Evolutionary conservation across 2,888 invertebrate genomes (phyloP).

Genomic region (Cryptus viduatorius): DNA sequence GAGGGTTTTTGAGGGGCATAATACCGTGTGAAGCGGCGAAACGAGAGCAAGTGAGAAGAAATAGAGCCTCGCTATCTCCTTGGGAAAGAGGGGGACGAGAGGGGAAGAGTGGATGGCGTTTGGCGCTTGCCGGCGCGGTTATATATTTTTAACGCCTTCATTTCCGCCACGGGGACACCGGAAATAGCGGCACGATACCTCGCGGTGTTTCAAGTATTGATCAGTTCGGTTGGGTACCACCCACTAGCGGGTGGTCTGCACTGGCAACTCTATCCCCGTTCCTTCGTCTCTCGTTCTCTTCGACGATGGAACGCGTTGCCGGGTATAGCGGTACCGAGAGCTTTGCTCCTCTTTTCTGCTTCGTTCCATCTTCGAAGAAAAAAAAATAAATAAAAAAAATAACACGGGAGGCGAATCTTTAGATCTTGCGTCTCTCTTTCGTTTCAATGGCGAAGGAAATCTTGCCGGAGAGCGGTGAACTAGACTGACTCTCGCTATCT

Average conservation of each 20-base stretch:
- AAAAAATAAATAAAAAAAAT: conserved; percentile 24
- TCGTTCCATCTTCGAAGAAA: conserved; percentile 37
- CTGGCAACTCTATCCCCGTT: conserved; percentile 68
- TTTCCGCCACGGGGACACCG: conserved; percentile 83
- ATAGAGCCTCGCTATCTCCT: conserved; percentile 70
- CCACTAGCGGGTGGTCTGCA: conserved; percentile 68
- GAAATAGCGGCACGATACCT: conserved; percentile 84
- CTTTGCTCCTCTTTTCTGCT: conserved; percentile 52
- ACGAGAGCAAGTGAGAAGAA: conserved; percentile 62
- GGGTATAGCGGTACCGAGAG: conserved; percentile 33
- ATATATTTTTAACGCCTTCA: conserved; percentile 85
- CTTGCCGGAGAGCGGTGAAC: conserved; percentile 2
- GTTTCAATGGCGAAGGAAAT: background rate
- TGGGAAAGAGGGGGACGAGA: conserved; percentile 62
- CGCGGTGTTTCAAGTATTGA: conserved; percentile 85
- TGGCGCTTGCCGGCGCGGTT: conserved; percentile 71
- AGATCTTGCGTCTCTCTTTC: conserved; percentile 31
- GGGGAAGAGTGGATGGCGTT: conserved; percentile 68
- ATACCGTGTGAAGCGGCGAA: conserved; percentile 49
- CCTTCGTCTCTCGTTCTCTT: conserved; percentile 67
- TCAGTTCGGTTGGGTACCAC: conserved; percentile 83
- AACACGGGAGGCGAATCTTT: conserved; percentile 31
- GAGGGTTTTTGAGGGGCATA: conserved; percentile 46
- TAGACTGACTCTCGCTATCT: conserved; percentile 9
- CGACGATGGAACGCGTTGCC: conserved; percentile 36